Evolutionary conservation across 2,888 invertebrate genomes (phyloP).

Genomic region (Himalopsyche anomala): DNA sequence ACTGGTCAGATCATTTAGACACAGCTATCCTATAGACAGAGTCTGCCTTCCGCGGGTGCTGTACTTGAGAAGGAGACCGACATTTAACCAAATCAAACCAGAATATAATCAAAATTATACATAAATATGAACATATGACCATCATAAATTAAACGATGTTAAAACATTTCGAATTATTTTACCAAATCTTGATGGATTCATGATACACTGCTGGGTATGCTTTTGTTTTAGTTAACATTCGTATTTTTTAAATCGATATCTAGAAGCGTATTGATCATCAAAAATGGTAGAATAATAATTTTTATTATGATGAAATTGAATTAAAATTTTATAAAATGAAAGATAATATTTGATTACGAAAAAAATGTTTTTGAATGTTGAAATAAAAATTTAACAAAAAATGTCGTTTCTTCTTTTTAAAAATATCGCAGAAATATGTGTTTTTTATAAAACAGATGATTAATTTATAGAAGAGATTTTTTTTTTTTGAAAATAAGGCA

Average conservation of each 20-base stretch:
- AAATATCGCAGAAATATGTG: conserved; percentile 19
- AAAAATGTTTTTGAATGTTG: conserved; percentile 29
- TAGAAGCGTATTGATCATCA: not conserved
- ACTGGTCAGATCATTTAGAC: conserved; percentile 76
- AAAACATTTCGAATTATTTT: not conserved
- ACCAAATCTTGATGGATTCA: not conserved
- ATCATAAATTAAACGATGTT: conserved; percentile 27
- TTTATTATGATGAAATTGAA: not conserved
- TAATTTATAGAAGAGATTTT: not conserved
- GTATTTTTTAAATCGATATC: not conserved
- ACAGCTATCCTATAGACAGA: conserved; percentile 72
- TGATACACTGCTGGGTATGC: not conserved
- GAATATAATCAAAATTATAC: conserved; percentile 56
- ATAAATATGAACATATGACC: conserved; percentile 36
- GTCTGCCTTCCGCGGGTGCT: conserved; percentile 88
- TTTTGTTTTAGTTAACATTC: no score
- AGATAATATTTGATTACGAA: conserved; percentile 19
- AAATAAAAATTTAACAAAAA: not conserved
- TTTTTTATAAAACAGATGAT: not conserved
- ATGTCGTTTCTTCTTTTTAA: not conserved
- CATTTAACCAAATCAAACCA: conserved; percentile 72
- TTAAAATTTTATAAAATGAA: conserved; percentile 3
- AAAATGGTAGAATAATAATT: not conserved
- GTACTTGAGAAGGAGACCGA: conserved; percentile 89
- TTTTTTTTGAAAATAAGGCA: not conserved